Conservation (phyloP, 2,888 invertebrate genomes). For the Euclidia mi region DNA sequence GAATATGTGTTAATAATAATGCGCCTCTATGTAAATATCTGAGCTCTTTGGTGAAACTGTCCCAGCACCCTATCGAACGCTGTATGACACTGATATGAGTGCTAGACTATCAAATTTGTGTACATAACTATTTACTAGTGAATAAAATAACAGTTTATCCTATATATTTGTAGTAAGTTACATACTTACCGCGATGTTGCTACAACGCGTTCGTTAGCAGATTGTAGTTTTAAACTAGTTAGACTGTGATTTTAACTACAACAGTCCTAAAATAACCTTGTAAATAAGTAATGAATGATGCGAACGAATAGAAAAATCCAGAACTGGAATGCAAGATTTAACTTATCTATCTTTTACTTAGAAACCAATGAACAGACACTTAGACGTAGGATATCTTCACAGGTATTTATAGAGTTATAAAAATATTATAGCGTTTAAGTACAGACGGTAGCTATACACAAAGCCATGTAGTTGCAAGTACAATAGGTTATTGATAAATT, state of each 20-base stretch:
- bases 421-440: constrained; percentile 20
- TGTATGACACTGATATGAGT: too few relatives aligned
- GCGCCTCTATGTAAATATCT: too few relatives aligned
- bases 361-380: constrained; percentile 33
- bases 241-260: background rate
- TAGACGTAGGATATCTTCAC: constrained; percentile 16
- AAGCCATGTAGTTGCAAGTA: constrained; percentile 47
- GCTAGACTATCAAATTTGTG: too few relatives aligned
- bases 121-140: too few relatives aligned
- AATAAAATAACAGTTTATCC: too few relatives aligned
- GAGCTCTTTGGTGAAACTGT: too few relatives aligned
- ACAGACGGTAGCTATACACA: constrained; percentile 34
- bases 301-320: background rate
- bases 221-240: background rate
- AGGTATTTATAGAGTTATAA: constrained; percentile 13
- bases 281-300: constrained; percentile 2
- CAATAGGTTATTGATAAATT: constrained; percentile 24
- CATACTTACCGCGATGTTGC: too few relatives aligned
- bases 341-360: background rate
- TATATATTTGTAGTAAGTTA: too few relatives aligned
- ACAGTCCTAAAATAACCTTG: background rate
- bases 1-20: too few relatives aligned
- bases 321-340: background rate
- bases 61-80: too few relatives aligned
- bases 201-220: too few relatives aligned